Percentiles rank a stretch among this genome's conserved stretches.
Conservation (phyloP, 1,140 invertebrate genomes). For the Vanessa tameamea region DNA sequence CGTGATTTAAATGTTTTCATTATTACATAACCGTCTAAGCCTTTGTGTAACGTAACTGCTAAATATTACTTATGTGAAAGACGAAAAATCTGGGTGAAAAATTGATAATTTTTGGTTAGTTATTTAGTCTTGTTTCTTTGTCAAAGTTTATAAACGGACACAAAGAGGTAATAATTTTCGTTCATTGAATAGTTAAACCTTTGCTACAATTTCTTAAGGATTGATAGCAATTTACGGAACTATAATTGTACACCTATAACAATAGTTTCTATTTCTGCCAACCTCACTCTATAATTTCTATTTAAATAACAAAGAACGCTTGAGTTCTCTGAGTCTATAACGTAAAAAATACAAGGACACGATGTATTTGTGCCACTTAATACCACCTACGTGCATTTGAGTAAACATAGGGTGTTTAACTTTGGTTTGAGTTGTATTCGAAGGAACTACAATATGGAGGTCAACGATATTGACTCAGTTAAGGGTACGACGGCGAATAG, state of each 20-base stretch:
- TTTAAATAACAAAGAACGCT: background rate
- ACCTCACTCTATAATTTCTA: background rate
- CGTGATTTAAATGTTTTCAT: no score
- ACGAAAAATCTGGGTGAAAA: no score
- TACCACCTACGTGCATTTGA: slow-evolving; percentile 62
- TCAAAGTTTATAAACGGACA: background rate
- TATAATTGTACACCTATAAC: slow-evolving; percentile 1
- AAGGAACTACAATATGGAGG: slow-evolving; percentile 45
- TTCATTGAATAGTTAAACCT: background rate
- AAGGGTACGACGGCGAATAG: slow-evolving; percentile 10
- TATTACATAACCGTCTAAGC: no score
- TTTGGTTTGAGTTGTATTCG: slow-evolving; percentile 64
- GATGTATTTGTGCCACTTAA: slow-evolving; percentile 48
- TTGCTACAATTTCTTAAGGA: slow-evolving; percentile 1
- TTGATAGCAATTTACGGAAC: slow-evolving; percentile 3
- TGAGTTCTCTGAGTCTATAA: background rate
- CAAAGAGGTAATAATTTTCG: background rate
- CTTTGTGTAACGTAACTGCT: no score
- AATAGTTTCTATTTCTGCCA: slow-evolving; percentile 6
- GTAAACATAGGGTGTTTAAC: slow-evolving; percentile 63
- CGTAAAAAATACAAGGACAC: slow-evolving; percentile 19
- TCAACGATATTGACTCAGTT: slow-evolving; percentile 57
- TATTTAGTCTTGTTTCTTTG: background rate
- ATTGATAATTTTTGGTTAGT: background rate
- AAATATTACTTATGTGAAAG: no score